Base-by-base conservation (phyloP, 2,888 invertebrate species). In the Drosophila gaucha region DNA sequence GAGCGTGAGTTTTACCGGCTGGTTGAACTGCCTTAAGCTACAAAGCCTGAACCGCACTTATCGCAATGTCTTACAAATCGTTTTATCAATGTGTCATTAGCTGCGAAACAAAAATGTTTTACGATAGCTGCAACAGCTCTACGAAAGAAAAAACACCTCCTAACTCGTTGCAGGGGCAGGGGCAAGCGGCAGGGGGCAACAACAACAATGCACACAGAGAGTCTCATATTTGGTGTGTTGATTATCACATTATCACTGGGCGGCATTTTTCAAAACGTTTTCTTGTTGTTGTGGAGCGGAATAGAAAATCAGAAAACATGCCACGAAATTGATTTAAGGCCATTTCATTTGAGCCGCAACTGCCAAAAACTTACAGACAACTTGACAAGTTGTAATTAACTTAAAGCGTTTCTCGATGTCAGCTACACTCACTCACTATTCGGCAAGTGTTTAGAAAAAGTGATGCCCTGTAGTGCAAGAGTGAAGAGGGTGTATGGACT, bases 371-470 rank as follows among this genome's bases (percentile, higher is more conserved):
- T 74, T 73, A 63, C 78, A 74, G 52, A 76, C 71, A 73, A 68
- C 51, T 70, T 72, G 88, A 87, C 82, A 87, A 68, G 60, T 56
- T 86, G 84, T 88, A 89, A 89, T 89, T 89, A 89, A 87, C 89
- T 88, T 90, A 90, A 89, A 89, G 79, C 80, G 75, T 74, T 89
- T 18, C 52, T 59, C 60, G 58, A 54, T 70, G 44, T 57, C 57
- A n/a, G 47, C 22, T 30, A 38, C 22, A 38, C n/a, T n/a, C n/a
- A 14, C 26, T 35, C 28, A 38, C 62, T 39, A 14, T 22, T 49
- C 30, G 51, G 55, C 62, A 54, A 50, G 36, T 43, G 36, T 14
- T 14, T 2, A 20, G 18, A 22, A 24, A 33, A 16, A 3, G n/a
- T 12, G 12, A 51, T 60, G 52, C 51, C 58, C 67, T 50, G 22